Conservation (phyloP, 2,888 invertebrate species). For the Brachyptera putata region DNA sequence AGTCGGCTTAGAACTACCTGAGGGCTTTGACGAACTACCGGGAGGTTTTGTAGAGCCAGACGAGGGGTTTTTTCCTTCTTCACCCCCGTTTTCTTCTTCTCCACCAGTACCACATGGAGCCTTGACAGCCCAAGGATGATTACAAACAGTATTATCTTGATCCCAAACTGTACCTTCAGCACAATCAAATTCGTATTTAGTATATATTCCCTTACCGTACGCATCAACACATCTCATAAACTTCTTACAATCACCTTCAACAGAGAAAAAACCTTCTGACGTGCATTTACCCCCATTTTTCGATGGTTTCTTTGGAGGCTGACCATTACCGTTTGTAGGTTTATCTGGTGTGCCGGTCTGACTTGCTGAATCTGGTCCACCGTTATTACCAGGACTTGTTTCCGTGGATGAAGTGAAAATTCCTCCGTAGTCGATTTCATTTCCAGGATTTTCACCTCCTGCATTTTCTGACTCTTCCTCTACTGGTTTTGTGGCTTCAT, state of each 20-base stretch:
- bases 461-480: not conserved
- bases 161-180: constrained; percentile 77
- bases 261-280: constrained; percentile 58
- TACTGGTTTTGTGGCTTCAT: not conserved
- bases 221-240: constrained; percentile 65
- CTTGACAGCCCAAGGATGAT: constrained; percentile 60
- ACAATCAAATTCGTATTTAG: constrained; percentile 66
- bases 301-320: not conserved
- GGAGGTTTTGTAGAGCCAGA: not conserved
- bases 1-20: not conserved
- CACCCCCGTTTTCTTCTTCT: not conserved
- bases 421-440: not conserved
- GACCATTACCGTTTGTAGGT: not conserved
- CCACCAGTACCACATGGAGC: constrained; percentile 9
- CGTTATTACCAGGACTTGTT: not conserved
- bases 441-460: not conserved
- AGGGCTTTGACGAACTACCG: not conserved
- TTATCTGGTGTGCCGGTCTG: not conserved
- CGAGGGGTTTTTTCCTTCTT: not conserved
- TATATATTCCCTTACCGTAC: constrained; percentile 55
- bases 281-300: constrained; percentile 43
- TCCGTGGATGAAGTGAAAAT: too few species aligned
- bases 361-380: not conserved
- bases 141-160: constrained; percentile 61
- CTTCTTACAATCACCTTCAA: constrained; percentile 57